Evolutionary conservation across 2,113 vertebrate genomes (phyloP).

Genomic region (Spilogale gracilis): DNA sequence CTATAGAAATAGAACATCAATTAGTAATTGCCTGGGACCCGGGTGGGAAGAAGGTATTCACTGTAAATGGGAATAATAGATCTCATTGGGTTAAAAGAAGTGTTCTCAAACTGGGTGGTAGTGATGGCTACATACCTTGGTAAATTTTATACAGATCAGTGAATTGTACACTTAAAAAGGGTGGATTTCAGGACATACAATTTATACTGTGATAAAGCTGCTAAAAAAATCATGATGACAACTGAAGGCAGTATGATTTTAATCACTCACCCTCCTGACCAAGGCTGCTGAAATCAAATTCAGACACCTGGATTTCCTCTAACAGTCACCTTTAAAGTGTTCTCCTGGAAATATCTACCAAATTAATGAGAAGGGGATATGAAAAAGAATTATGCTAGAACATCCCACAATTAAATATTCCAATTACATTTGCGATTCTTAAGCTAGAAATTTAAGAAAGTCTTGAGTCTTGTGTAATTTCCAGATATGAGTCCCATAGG

Average conservation of each 20-base stretch:
- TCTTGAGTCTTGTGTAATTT: conserved; percentile 32
- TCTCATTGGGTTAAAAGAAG: neutral
- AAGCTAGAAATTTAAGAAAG: neutral
- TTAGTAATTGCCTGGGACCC: neutral
- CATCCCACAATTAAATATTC: neutral
- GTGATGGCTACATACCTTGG: neutral
- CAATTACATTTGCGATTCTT: neutral
- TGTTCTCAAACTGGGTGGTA: neutral
- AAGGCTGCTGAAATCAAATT: neutral
- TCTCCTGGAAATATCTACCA: neutral
- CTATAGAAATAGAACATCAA: neutral
- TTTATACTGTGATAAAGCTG: neutral
- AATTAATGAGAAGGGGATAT: conserved; percentile 29
- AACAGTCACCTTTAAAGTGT: neutral
- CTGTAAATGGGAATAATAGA: neutral
- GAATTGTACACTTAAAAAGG: neutral
- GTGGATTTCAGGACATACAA: neutral
- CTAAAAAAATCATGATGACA: neutral
- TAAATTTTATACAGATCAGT: neutral
- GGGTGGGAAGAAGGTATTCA: neutral
- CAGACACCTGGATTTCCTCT: neutral
- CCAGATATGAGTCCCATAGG: neutral
- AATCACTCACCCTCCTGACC: neutral
- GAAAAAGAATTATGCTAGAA: conserved; percentile 2
- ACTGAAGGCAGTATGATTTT: neutral